A percentile compares a stretch with the other conserved stretches of the same genome.
These are phyloP conservation scores for Gibbula magus DNA, from an alignment of 2,888 invertebrate genomes.

Conservation along the genomic window DNA sequence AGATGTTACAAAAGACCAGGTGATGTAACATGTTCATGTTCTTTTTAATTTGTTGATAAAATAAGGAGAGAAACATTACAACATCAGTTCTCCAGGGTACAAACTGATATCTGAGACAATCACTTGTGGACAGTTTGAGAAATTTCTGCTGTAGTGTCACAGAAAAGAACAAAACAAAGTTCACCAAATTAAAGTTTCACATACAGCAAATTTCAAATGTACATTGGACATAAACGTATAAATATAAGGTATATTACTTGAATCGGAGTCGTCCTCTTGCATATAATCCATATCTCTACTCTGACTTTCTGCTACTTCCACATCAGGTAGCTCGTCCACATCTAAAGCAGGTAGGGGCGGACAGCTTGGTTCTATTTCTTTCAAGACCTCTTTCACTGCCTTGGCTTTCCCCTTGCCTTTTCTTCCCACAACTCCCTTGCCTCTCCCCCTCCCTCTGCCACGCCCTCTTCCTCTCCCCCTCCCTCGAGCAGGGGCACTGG, in stretches of 20 bases:
- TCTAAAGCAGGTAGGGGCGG: constrained; percentile 14
- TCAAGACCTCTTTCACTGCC: not conserved
- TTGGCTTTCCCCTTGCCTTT: constrained; percentile 26
- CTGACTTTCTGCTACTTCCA: not conserved
- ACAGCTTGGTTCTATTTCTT: not conserved
- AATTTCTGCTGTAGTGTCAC: no score
- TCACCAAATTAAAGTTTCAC: no score
- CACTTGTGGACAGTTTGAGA: no score
- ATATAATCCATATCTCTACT: not conserved
- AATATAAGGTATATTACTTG: not conserved
- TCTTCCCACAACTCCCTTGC: not conserved
- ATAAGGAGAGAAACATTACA: no score
- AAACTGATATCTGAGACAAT: no score
- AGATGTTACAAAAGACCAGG: not conserved
- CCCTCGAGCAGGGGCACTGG: not conserved
- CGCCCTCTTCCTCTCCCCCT: not conserved
- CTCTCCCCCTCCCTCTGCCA: not conserved
- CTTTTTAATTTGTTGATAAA: no score
- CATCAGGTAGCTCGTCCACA: not conserved
- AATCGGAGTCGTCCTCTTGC: not conserved
- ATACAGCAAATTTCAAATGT: no score
- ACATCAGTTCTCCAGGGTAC: no score
- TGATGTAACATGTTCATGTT: no score
- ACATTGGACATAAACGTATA: no score
- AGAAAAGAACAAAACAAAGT: no score